Evolutionary conservation across 2,888 invertebrate species (phyloP).

Genomic region (Prenolepis imparis): DNA sequence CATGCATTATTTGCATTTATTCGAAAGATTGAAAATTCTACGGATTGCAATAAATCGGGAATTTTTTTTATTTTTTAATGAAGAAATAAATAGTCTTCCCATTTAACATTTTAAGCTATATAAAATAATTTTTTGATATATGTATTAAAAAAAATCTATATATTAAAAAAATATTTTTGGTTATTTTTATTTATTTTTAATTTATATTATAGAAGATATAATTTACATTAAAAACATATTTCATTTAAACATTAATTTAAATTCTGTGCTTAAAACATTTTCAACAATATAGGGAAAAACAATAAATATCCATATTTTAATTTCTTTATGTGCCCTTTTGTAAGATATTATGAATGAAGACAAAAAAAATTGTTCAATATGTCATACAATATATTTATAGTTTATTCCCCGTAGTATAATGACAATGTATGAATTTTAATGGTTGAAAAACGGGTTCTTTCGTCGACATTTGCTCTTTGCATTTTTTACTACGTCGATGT

Average conservation of each 20-base stretch:
- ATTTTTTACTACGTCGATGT: conserved; percentile 54
- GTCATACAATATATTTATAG: background rate
- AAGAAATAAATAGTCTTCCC: background rate
- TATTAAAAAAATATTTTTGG: background rate
- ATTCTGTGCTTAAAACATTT: background rate
- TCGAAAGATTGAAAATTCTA: background rate
- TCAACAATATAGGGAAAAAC: background rate
- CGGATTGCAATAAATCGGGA: background rate
- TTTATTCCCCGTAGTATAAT: background rate
- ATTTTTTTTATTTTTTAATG: background rate
- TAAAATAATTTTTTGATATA: no score
- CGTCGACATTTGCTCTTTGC: conserved; percentile 48
- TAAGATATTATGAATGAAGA: background rate
- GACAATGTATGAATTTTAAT: conserved; percentile 58
- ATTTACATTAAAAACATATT: background rate
- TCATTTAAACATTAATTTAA: background rate
- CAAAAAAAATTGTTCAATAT: background rate
- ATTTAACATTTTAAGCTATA: no score
- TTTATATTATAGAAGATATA: background rate
- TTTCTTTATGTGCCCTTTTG: background rate
- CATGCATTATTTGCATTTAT: background rate
- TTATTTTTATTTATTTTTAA: background rate
- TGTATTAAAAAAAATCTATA: no score
- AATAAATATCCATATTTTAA: background rate
- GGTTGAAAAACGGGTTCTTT: conserved; percentile 45